Conservation (phyloP, 2,888 invertebrate species). For the Eupithecia tripunctaria region DNA sequence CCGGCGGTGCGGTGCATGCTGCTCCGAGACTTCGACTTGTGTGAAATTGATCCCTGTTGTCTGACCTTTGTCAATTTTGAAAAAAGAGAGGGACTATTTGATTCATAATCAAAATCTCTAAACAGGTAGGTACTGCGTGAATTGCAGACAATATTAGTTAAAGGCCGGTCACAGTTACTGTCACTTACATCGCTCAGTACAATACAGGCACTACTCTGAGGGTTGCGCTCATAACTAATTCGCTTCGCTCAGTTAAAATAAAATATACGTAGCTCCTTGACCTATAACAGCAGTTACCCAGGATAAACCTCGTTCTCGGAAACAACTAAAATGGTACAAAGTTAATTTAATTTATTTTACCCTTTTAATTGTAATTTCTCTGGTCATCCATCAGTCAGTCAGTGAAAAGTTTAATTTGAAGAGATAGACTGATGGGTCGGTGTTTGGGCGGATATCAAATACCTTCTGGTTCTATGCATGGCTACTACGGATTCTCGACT, state of each 20-base stretch:
- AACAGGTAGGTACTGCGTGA: not conserved
- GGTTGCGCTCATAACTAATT: not conserved
- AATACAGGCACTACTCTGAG: not conserved
- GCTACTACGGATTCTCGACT: not conserved
- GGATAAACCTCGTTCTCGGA: not conserved
- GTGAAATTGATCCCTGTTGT: not conserved
- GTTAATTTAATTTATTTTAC: not conserved
- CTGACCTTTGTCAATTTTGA: not conserved
- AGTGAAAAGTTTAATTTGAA: slow-evolving; percentile 5
- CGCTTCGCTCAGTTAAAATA: not conserved
- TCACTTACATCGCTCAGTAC: not conserved
- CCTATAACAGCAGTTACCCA: not conserved
- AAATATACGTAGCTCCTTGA: not conserved
- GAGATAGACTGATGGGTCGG: not conserved
- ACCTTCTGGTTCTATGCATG: not conserved
- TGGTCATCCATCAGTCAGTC: not conserved
- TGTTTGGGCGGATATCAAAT: not conserved
- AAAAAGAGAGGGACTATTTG: not conserved
- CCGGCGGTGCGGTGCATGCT: not conserved
- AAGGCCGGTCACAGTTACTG: not conserved
- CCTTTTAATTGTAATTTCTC: not conserved
- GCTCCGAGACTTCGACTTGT: not conserved
- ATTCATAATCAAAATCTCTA: not conserved
- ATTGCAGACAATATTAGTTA: not conserved
- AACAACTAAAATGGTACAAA: not conserved